Conservation (phyloP, 2,113 vertebrate genomes). For the Mus spicilegus region DNA sequence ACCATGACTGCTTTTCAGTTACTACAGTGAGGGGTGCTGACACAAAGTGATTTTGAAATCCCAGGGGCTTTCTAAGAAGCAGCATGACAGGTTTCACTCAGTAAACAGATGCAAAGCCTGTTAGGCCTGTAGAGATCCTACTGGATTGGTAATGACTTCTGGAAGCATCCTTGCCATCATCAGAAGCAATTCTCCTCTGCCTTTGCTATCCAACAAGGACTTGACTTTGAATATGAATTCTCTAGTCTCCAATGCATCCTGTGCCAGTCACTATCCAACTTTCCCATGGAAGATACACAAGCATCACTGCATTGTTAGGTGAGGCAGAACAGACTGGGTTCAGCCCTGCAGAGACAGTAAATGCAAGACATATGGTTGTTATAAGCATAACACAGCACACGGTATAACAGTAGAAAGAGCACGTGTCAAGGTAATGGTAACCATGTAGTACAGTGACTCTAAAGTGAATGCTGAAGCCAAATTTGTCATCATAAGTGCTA, state of each 20-base stretch:
- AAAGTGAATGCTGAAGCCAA: background rate
- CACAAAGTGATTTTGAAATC: background rate
- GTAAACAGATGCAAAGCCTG: background rate
- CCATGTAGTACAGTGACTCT: background rate
- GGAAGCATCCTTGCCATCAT: background rate
- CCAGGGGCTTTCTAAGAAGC: background rate
- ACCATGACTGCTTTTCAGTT: background rate
- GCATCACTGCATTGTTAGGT: background rate
- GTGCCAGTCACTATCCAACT: background rate
- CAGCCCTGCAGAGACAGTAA: background rate
- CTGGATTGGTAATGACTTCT: background rate
- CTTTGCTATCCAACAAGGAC: background rate
- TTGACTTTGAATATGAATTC: background rate
- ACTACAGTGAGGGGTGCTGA: background rate
- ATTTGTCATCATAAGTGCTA: background rate
- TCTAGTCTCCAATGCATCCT: background rate
- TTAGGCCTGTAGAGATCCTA: background rate
- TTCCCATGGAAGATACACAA: background rate
- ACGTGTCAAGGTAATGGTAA: background rate
- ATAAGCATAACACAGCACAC: background rate
- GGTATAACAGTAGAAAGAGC: background rate
- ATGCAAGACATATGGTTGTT: background rate
- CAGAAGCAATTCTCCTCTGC: background rate
- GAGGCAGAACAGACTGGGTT: background rate
- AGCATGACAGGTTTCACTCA: background rate